These are phyloP conservation scores for Pelobates cultripes DNA, from an alignment of 2,797 vertebrate genomes.

Conservation along the genomic window DNA sequence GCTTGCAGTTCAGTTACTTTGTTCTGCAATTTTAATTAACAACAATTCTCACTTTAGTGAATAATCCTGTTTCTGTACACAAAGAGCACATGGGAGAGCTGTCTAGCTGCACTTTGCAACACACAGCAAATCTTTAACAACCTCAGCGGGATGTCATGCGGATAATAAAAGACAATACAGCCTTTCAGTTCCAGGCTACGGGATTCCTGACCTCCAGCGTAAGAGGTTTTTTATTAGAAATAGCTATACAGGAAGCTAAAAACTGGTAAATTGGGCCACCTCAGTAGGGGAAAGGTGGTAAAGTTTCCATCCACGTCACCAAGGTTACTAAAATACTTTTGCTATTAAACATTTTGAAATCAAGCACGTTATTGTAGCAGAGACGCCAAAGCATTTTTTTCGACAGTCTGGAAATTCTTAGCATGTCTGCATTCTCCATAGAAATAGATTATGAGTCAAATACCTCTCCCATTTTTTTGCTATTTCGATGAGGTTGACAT, in stretches of 20 bases:
- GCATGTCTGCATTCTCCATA: no score
- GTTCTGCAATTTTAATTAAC: no score
- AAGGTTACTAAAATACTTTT: conserved; percentile 8
- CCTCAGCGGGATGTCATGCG: conserved; percentile 44
- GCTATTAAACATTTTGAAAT: neutral
- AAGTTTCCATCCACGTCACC: neutral
- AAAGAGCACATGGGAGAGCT: neutral
- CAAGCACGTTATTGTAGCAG: neutral
- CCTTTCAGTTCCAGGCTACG: conserved; percentile 47
- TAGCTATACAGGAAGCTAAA: conserved; percentile 28
- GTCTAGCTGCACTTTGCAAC: neutral
- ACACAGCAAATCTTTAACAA: conserved; percentile 5
- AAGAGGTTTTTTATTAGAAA: conserved; percentile 56
- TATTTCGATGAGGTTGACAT: no score
- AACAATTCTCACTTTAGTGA: no score
- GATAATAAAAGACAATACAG: conserved; percentile 56
- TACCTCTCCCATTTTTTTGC: no score
- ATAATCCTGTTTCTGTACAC: neutral
- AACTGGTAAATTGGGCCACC: conserved; percentile 23
- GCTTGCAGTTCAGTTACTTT: no score
- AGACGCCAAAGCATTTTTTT: no score
- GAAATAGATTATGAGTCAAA: no score
- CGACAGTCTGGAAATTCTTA: no score
- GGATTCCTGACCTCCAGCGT: conserved; percentile 48
- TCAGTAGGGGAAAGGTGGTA: conserved; percentile 40